These are phyloP conservation scores for Neocrepidodera transversa DNA, from an alignment of 2,888 invertebrate species.

Conservation along the genomic window DNA sequence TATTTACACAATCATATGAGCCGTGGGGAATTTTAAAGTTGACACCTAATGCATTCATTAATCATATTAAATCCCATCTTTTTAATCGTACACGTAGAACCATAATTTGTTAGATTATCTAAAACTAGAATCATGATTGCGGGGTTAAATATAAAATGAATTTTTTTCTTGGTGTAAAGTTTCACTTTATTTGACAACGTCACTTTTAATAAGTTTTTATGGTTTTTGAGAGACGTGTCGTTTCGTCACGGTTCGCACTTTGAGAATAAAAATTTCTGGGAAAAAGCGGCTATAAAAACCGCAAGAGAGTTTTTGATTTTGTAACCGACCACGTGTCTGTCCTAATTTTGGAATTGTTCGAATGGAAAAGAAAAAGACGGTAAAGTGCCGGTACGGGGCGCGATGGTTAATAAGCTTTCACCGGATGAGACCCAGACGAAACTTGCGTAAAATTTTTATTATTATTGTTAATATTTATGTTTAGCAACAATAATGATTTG, in stretches of 20 bases:
- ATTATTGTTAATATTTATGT: not conserved
- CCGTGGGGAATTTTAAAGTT: too few species aligned
- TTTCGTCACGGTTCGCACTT: slow-evolving; percentile 19
- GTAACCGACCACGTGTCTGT: slow-evolving; percentile 40
- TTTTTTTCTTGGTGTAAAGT: too few species aligned
- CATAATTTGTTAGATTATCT: too few species aligned
- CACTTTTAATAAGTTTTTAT: slow-evolving; percentile 14
- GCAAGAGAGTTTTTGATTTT: slow-evolving; percentile 20
- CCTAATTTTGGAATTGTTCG: slow-evolving; percentile 40
- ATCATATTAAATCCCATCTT: too few species aligned
- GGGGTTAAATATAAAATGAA: too few species aligned
- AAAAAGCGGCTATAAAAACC: slow-evolving; percentile 26
- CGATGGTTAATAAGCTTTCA: slow-evolving; percentile 26
- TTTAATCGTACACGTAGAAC: too few species aligned
- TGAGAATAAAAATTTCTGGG: slow-evolving; percentile 16
- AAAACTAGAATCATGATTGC: too few species aligned
- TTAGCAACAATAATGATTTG: too few species aligned
- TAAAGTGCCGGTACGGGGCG: too few species aligned
- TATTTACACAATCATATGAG: too few species aligned
- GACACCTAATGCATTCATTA: too few species aligned
- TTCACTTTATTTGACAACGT: too few species aligned
- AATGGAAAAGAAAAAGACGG: slow-evolving; percentile 31
- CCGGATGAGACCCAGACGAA: slow-evolving; percentile 29
- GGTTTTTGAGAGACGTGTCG: slow-evolving; percentile 1
- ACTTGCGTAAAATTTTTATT: slow-evolving; percentile 20